phyloP scores from a whole-genome alignment of 92 coral and sea anemone genomes.

The Heteractis magnifica region DNA sequence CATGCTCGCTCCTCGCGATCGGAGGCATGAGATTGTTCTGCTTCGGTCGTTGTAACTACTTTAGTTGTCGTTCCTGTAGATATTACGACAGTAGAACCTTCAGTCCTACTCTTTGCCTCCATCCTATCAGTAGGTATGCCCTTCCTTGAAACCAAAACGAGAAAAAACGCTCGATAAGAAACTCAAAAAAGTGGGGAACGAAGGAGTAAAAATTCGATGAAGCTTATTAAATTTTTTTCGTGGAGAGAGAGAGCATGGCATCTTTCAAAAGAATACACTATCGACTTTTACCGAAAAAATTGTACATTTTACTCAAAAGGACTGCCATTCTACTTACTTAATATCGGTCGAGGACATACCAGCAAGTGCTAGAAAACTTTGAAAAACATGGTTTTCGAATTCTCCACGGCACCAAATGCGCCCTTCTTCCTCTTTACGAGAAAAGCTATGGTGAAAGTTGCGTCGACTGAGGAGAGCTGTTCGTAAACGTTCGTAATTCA shows the following conservation, averaged over 20 bases:
- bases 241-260: conserved; percentile 29
- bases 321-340: conserved; percentile 41
- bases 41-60: conserved; percentile 37
- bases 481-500: background rate
- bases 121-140: conserved; percentile 55
- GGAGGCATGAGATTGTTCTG: conserved; percentile 36
- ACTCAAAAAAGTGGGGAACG: background rate
- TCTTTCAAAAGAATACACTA: background rate
- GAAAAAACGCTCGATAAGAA: background rate
- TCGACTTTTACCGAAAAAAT: background rate
- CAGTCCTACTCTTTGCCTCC: conserved; percentile 64
- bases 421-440: conserved; percentile 7
- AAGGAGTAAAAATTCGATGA: background rate
- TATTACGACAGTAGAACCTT: conserved; percentile 64
- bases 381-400: conserved; percentile 32
- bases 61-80: conserved; percentile 65
- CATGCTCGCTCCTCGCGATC: conserved; percentile 90
- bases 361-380: conserved; percentile 45
- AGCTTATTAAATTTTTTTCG: background rate
- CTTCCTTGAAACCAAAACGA: conserved; percentile 43
- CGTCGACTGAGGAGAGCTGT: no score
- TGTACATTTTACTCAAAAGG: background rate
- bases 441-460: conserved; percentile 5
- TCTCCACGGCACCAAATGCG: background rate
- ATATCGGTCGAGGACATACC: conserved; percentile 55